Evolutionary conservation across 2,888 invertebrate species (phyloP).

Genomic region (Thalpophila matura): DNA sequence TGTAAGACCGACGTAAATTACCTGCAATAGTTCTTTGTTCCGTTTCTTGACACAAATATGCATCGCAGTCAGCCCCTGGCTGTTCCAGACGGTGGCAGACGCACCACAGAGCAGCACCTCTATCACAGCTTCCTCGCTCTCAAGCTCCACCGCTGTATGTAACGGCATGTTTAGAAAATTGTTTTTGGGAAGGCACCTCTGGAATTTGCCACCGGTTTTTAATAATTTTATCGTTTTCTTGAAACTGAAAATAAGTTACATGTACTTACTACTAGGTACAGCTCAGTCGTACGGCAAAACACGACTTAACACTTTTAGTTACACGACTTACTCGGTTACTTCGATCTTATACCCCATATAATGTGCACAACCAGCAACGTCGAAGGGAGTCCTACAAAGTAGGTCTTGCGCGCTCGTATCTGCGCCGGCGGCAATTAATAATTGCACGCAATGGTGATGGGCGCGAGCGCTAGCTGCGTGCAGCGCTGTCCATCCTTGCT

Average conservation of each 20-base stretch:
- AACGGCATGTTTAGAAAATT: slow-evolving; percentile 35
- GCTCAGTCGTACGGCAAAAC: neutral
- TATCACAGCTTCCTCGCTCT: slow-evolving; percentile 44
- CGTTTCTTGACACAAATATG: slow-evolving; percentile 63
- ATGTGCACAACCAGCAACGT: slow-evolving; percentile 58
- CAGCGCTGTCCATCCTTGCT: slow-evolving; percentile 89
- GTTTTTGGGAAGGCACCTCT: neutral
- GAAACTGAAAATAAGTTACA: slow-evolving; percentile 36
- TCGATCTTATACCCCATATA: slow-evolving; percentile 35
- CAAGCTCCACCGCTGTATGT: slow-evolving; percentile 66
- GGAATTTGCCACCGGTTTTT: slow-evolving; percentile 34
- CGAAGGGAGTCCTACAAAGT: slow-evolving; percentile 57
- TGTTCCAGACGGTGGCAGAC: slow-evolving; percentile 40
- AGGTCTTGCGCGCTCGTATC: slow-evolving; percentile 47
- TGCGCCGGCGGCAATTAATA: slow-evolving; percentile 64
- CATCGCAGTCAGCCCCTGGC: slow-evolving; percentile 60
- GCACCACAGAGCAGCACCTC: slow-evolving; percentile 53
- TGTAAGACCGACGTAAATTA: too few species aligned
- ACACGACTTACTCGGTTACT: slow-evolving; percentile 25
- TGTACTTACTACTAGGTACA: neutral
- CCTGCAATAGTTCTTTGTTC: slow-evolving; percentile 60
- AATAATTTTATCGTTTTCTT: slow-evolving; percentile 40
- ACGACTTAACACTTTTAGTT: neutral
- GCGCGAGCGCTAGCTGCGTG: slow-evolving; percentile 89
- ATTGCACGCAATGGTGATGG: slow-evolving; percentile 65